A percentile compares a stretch with the other conserved stretches of the same genome.
Conservation (phyloP, 2,113 vertebrate genomes). For the Colius striatus region DNA sequence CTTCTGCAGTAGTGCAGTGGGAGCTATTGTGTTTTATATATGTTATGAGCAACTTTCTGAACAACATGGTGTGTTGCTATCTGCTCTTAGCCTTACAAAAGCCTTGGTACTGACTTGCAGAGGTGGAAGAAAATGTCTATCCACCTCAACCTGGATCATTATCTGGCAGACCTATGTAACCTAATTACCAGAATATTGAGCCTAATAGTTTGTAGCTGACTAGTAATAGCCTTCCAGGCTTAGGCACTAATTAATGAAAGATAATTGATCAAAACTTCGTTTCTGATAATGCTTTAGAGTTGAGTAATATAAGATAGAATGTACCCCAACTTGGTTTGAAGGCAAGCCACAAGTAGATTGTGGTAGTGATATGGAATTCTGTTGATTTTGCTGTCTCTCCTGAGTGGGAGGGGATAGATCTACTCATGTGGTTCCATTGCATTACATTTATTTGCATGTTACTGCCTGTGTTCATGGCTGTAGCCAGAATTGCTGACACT, state of each 20-base stretch:
- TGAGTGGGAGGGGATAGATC: not conserved
- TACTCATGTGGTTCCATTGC: not conserved
- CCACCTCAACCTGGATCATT: not conserved
- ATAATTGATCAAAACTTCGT: slow-evolving; percentile 45
- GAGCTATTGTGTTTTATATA: not conserved
- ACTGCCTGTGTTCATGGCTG: not conserved
- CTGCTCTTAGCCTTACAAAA: not conserved
- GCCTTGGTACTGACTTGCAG: not conserved
- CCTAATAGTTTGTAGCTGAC: slow-evolving; percentile 12
- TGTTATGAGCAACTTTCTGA: not conserved
- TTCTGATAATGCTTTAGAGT: slow-evolving; percentile 35
- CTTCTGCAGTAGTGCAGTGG: not conserved
- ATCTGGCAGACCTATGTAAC: slow-evolving; percentile 12
- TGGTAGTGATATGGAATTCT: slow-evolving; percentile 21
- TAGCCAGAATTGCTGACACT: slow-evolving; percentile 30
- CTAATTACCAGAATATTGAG: slow-evolving; percentile 16
- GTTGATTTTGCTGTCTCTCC: slow-evolving; percentile 47
- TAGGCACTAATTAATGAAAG: slow-evolving; percentile 30
- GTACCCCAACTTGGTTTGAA: slow-evolving; percentile 20
- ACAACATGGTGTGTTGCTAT: not conserved
- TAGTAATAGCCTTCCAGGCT: slow-evolving; percentile 15
- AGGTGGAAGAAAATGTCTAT: slow-evolving; percentile 1
- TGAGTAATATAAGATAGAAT: slow-evolving; percentile 27
- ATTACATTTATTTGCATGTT: slow-evolving; percentile 25
- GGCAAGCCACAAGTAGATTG: slow-evolving; percentile 50